Evolutionary conservation across 2,888 invertebrate genomes (phyloP), one percentile per base, ranked within the genome.

Genomic region (Ypsolopha scabrella): DNA sequence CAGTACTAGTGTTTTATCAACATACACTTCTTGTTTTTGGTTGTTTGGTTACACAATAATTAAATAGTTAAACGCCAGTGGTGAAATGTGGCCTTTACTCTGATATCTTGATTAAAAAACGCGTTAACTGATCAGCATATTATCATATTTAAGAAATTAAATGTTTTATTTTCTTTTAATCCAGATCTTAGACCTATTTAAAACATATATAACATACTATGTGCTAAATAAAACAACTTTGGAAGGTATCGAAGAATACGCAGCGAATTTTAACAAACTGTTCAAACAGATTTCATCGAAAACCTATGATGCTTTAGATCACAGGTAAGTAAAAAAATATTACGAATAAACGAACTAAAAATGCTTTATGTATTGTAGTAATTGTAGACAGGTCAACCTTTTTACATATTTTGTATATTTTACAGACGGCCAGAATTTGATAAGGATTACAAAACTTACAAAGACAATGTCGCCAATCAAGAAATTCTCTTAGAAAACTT

Each of bases 281-380:
- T 91, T 91, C 57, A 87, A 88, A 54, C 83, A 82, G 24, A 92
- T 96, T 49, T 90, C 92, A 6, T 80, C 88, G 1, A 92, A 94
- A 68, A 87, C 90, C 0, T 95, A 95, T 61, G 94, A 96, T 72
- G 91, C 94, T 0, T 73, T 96, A 41, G 93, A 96, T 72, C 94
- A 94, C 68, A 89, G 95, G 62, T 90, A 90, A 38, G 39, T 24
- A 4, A 24, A 39, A 39, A 39, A n/a, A 39, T 41, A 37, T 13
- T 52, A n/a, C n/a, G n/a, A n/a, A n/a, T n/a, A n/a, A n/a, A n/a
- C n/a, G n/a, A n/a, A n/a, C n/a, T n/a, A n/a, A n/a, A n/a, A n/a
- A n/a, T n/a, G n/a, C n/a, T n/a, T n/a, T n/a, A n/a, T n/a, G n/a
- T n/a, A n/a, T n/a, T n/a, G n/a, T n/a, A n/a, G n/a, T n/a, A n/a